Evolutionary conservation across 2,888 invertebrate species (phyloP).

Genomic region (Diploptera punctata): DNA sequence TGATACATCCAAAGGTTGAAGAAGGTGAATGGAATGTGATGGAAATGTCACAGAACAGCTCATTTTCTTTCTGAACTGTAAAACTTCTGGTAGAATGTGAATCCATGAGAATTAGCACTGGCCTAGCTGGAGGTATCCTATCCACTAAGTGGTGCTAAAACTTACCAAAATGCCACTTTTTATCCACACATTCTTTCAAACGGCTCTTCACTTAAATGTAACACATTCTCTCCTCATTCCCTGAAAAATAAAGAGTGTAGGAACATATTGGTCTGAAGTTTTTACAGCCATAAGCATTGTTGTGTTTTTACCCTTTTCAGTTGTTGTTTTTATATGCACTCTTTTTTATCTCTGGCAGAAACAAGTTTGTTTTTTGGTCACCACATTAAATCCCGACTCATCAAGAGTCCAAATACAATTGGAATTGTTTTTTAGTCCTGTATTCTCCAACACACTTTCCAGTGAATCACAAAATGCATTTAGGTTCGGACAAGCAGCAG

Average conservation of each 20-base stretch:
- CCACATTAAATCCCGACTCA: slow-evolving; percentile 3
- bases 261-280: not conserved
- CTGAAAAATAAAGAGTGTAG: too few species aligned
- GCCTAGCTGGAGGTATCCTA: not conserved
- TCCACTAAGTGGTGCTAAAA: not conserved
- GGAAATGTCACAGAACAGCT: not conserved
- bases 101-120: not conserved
- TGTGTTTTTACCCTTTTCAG: not conserved
- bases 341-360: not conserved
- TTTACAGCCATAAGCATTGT: not conserved
- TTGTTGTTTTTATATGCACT: not conserved
- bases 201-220: not conserved
- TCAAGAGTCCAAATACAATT: not conserved
- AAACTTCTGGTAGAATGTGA: not conserved
- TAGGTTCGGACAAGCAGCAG: not conserved
- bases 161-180: not conserved
- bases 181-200: not conserved
- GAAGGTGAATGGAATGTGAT: not conserved
- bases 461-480: not conserved
- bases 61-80: too few species aligned
- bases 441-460: not conserved
- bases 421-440: not conserved
- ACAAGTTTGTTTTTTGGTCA: not conserved
- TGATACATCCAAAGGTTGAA: not conserved
- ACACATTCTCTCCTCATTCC: not conserved